phyloP scores from a whole-genome alignment of 2,113 vertebrate species.

The Muscicapa adusta region DNA sequence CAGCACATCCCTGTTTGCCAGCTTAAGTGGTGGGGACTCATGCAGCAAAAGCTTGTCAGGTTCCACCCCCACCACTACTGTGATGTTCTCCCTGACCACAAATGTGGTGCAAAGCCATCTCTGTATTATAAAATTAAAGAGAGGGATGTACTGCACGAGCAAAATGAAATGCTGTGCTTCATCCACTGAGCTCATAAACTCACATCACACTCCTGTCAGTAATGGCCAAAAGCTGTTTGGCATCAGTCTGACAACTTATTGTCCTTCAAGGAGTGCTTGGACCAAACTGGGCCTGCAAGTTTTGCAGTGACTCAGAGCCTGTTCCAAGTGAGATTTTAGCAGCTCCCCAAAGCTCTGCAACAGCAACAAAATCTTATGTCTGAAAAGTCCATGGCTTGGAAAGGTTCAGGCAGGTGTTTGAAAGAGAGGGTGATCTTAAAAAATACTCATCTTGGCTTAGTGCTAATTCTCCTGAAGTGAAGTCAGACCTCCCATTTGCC shows the following conservation, averaged over 20 bases:
- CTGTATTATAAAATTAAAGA: background rate
- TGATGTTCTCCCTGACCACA: background rate
- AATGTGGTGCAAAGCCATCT: background rate
- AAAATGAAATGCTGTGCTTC: background rate
- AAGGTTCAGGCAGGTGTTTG: constrained; percentile 15
- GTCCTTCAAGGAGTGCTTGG: constrained; percentile 3
- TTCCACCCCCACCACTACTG: background rate
- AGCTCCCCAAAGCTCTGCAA: background rate
- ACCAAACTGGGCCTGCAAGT: background rate
- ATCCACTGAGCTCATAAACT: background rate
- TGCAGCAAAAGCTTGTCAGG: background rate
- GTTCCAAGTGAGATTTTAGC: background rate
- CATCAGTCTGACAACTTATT: background rate
- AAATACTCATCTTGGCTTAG: constrained; percentile 2
- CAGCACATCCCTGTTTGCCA: background rate
- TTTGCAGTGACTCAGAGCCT: background rate
- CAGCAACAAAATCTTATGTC: background rate
- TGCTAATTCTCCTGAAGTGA: constrained; percentile 28
- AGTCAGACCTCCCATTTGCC: constrained; percentile 45
- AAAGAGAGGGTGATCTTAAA: background rate
- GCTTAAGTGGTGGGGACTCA: background rate
- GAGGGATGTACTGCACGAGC: background rate
- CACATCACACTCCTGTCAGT: background rate
- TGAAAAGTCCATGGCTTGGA: background rate
- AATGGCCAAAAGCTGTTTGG: constrained; percentile 26